Evolutionary conservation across 2,888 invertebrate genomes (phyloP), one percentile per base, ranked within the genome.

Genomic region (Platypus cylindrus): DNA sequence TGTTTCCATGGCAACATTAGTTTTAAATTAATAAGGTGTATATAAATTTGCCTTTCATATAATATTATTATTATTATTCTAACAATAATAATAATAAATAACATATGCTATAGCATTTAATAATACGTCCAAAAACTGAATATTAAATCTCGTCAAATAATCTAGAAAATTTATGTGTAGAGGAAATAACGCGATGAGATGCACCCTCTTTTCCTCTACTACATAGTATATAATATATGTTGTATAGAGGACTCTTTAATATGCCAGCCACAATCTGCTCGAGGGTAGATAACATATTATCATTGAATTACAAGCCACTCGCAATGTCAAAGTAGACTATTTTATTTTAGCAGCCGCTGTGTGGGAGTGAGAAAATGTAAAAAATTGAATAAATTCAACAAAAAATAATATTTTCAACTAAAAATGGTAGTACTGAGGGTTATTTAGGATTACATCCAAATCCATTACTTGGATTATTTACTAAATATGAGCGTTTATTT

Each of bases 261-360:
- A 55, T 54, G 49, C 53, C 46, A 48, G 40, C 54, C 54, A 47
- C 55, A 55, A 55, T 54, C 55, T 55, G 55, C 50, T 54, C 38
- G 40, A 37, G 55, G 55, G 54, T 53, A 55, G 55, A 55, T 55
- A 55, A 54, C 53, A 50, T 52, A 53, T 55, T 53, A 55, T 55
- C 55, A 51, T 51, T 53, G 55, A 54, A 55, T 55, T 55, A 55
- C 54, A 52, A 54, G 49, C 51, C 53, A 45, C 48, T 44, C 44
- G 47, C 48, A 47, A 45, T 49, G 47, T 38, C 42, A 46, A 45
- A 51, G 51, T 49, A 53, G 53, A 53, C 52, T n/a, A n/a, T n/a
- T n/a, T n/a, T n/a, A n/a, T n/a, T n/a, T n/a, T n/a, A n/a, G n/a
- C n/a, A n/a, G n/a, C n/a, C n/a, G n/a, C n/a, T n/a, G n/a, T n/a